phyloP scores from a whole-genome alignment of 1,140 invertebrate species.

The Euura saliciscinereae region DNA sequence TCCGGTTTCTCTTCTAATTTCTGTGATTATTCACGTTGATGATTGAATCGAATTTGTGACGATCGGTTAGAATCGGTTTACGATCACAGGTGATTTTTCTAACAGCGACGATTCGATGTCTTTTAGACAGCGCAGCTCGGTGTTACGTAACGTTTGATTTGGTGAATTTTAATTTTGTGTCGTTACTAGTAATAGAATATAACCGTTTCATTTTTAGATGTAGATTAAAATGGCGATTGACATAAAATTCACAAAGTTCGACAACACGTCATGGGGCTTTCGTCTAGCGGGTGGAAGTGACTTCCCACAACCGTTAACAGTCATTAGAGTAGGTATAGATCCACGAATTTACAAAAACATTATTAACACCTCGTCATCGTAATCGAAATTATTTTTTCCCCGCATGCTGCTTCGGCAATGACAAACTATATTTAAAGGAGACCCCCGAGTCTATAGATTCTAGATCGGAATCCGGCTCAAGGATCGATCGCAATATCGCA shows the following conservation, averaged over 20 bases:
- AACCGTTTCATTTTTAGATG: constrained; percentile 45
- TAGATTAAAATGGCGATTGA: constrained; percentile 53
- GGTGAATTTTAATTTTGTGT: background rate
- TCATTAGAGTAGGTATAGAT: constrained; percentile 75
- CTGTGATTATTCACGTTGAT: background rate
- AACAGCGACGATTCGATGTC: constrained; percentile 10
- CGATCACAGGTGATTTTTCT: background rate
- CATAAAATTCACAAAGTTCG: constrained; percentile 67
- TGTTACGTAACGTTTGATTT: constrained; percentile 18
- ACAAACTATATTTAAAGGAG: no score
- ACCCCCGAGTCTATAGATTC: no score
- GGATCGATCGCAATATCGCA: background rate
- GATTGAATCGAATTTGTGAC: background rate
- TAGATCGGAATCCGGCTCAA: background rate
- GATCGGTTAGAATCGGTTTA: background rate
- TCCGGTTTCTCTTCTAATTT: background rate
- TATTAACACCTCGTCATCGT: background rate
- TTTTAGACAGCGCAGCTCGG: constrained; percentile 14
- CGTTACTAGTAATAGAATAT: constrained; percentile 17
- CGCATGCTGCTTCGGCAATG: no score
- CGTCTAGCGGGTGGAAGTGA: constrained; percentile 84
- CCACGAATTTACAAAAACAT: constrained; percentile 4
- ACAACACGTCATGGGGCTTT: constrained; percentile 84
- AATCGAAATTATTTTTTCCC: no score
- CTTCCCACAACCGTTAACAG: constrained; percentile 79